Evolutionary conservation across 2,888 invertebrate genomes (phyloP).

Genomic region (Chironomus tentans): DNA sequence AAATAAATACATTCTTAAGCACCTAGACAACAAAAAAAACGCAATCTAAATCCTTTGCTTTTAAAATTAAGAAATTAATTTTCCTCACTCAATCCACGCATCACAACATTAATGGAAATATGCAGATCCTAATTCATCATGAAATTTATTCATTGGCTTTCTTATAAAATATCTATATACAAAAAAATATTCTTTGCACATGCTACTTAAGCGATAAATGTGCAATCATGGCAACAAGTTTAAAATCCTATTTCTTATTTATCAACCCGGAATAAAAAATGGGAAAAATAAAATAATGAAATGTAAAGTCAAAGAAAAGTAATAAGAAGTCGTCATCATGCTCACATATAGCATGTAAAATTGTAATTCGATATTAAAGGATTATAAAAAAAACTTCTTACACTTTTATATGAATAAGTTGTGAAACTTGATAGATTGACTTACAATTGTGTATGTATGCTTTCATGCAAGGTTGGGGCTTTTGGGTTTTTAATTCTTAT

Average conservation of each 20-base stretch:
- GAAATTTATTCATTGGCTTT: no score
- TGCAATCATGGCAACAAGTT: conserved; percentile 22
- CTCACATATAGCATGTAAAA: conserved; percentile 13
- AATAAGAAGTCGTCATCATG: neutral
- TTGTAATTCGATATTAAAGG: conserved; percentile 13
- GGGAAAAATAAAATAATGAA: neutral
- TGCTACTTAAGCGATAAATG: neutral
- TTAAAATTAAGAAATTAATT: neutral
- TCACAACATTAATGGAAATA: no score
- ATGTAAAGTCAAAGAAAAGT: neutral
- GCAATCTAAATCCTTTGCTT: neutral
- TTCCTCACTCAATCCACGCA: neutral
- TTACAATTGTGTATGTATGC: neutral
- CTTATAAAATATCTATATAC: neutral
- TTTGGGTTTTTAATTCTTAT: no score
- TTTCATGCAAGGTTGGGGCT: no score
- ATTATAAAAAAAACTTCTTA: neutral
- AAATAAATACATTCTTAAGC: neutral
- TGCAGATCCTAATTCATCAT: no score
- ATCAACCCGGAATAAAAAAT: neutral
- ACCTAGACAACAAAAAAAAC: neutral
- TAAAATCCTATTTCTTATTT: conserved; percentile 4
- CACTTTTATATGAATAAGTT: no score
- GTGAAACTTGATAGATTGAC: neutral
- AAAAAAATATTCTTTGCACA: neutral